Evolutionary conservation across 2,113 vertebrate species (phyloP).

Genomic region (Cyanistes caeruleus): DNA sequence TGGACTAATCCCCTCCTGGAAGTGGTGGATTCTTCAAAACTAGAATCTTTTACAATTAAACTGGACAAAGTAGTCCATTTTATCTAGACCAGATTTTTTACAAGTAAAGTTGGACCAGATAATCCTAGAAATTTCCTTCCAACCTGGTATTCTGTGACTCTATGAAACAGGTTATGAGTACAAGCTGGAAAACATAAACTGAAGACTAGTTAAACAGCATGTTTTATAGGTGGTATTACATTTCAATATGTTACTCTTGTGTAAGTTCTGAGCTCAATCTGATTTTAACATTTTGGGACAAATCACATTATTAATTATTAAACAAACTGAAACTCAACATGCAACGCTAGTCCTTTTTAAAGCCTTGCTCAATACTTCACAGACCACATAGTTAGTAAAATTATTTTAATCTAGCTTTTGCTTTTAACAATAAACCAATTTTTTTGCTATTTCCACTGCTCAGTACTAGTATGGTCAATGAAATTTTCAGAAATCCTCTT

Average conservation of each 20-base stretch:
- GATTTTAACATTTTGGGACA: not conserved
- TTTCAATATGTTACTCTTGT: not conserved
- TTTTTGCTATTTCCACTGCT: not conserved
- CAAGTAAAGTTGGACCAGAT: not conserved
- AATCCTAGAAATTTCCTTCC: not conserved
- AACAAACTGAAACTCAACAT: not conserved
- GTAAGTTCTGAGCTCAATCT: not conserved
- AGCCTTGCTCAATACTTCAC: not conserved
- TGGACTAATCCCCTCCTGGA: not conserved
- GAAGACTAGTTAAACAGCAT: not conserved
- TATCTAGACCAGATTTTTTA: not conserved
- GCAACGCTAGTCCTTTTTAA: not conserved
- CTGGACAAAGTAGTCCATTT: not conserved
- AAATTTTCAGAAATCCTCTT: not conserved
- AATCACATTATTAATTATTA: not conserved
- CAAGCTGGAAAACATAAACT: not conserved
- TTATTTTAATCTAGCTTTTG: not conserved
- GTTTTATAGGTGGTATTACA: not conserved
- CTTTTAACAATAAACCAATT: not conserved
- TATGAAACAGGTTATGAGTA: not conserved
- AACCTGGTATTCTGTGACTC: not conserved
- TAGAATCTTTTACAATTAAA: not conserved
- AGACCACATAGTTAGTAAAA: not conserved
- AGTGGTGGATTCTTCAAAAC: not conserved
- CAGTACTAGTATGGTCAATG: not conserved